These are phyloP conservation scores for Pyrocoelia pectoralis DNA, from an alignment of 2,888 invertebrate genomes.

Conservation along the genomic window DNA sequence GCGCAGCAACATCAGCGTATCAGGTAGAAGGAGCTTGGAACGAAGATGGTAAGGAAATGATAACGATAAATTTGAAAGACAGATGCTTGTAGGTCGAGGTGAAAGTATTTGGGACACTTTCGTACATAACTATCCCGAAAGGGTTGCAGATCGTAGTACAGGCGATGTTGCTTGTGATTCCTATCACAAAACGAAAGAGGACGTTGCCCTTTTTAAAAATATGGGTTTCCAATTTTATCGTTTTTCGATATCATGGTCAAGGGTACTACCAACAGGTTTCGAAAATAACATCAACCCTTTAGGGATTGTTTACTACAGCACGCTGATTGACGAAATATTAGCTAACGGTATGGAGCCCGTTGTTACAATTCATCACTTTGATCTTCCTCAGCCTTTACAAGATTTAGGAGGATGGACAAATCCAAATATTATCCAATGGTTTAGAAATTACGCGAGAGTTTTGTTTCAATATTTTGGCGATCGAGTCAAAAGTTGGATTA, in stretches of 20 bases:
- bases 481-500: conserved; percentile 59
- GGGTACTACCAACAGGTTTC: conserved; percentile 71
- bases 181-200: conserved; percentile 70
- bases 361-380: conserved; percentile 56
- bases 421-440: conserved; percentile 63
- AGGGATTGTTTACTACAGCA: conserved; percentile 69
- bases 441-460: conserved; percentile 63
- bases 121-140: conserved; percentile 40
- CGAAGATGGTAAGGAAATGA: conserved; percentile 56
- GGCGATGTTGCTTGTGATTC: conserved; percentile 54
- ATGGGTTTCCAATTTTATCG: conserved; percentile 67
- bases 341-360: conserved; percentile 63
- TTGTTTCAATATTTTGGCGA: conserved; percentile 46
- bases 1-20: conserved; percentile 60
- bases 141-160: conserved; percentile 27
- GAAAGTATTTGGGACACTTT: conserved; percentile 10
- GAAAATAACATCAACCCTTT: conserved; percentile 66
- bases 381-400: conserved; percentile 52
- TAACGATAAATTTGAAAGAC: no score
- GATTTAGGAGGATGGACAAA: conserved; percentile 71
- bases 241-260: conserved; percentile 71
- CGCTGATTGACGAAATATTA: conserved; percentile 64
- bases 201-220: conserved; percentile 65
- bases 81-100: conserved; percentile 4
- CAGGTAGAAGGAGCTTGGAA: conserved; percentile 65